Conservation (phyloP, 2,888 invertebrate species). For the Thelaira solivaga region DNA sequence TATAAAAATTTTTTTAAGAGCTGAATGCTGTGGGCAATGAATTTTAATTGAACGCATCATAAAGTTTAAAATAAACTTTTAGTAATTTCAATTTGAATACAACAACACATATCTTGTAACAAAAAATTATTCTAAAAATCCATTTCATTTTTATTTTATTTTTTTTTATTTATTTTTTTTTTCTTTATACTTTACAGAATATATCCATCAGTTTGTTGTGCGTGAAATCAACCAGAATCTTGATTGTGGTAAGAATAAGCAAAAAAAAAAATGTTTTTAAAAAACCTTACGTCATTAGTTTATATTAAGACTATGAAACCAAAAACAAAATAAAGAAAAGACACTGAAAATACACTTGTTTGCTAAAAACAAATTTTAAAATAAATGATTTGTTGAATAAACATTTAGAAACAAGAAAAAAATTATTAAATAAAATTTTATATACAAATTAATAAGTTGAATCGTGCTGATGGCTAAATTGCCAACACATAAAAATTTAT, state of each 20-base stretch:
- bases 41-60: slow-evolving; percentile 34
- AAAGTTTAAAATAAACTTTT: slow-evolving; percentile 47
- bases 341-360: slow-evolving; percentile 13
- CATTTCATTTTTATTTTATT: neutral
- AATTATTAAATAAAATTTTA: neutral
- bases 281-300: slow-evolving; percentile 49
- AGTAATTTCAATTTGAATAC: slow-evolving; percentile 7
- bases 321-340: too few species aligned
- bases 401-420: neutral
- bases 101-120: neutral
- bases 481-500: too few species aligned
- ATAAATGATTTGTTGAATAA: neutral
- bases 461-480: too few species aligned
- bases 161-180: neutral
- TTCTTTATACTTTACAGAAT: slow-evolving; percentile 54
- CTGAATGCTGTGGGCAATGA: slow-evolving; percentile 12
- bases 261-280: neutral
- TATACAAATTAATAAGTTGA: neutral
- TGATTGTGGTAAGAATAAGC: slow-evolving; percentile 51
- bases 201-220: slow-evolving; percentile 50
- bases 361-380: neutral
- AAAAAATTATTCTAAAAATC: slow-evolving; percentile 24
- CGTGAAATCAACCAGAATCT: slow-evolving; percentile 42
- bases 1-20: neutral
- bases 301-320: slow-evolving; percentile 17